A percentile compares a stretch with the other conserved stretches of the same genome.
phyloP scores from a whole-genome alignment of 2,113 vertebrate species.

The Casuarius casuarius region DNA sequence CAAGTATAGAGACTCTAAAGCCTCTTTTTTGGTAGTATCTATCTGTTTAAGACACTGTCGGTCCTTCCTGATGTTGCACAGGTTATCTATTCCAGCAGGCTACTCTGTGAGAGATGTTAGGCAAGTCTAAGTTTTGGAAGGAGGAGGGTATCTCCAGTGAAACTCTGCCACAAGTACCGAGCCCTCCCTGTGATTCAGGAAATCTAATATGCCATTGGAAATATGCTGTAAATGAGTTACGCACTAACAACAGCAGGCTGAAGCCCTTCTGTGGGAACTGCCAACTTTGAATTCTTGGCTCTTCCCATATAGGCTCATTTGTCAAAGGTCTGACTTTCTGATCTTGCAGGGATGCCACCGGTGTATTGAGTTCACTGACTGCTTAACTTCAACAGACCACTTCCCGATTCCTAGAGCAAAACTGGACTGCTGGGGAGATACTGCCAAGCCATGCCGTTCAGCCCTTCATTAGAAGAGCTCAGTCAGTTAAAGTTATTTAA shows the following conservation, averaged over 20 bases:
- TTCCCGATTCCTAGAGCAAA: neutral
- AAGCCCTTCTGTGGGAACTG: neutral
- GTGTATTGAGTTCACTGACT: neutral
- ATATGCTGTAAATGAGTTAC: neutral
- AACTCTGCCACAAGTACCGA: neutral
- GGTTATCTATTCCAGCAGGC: neutral
- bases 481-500: neutral
- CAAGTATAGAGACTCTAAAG: neutral
- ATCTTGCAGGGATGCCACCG: neutral
- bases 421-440: neutral
- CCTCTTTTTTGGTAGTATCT: rapidly evolving
- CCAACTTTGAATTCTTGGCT: neutral
- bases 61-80: neutral
- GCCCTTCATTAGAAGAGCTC: neutral
- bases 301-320: neutral
- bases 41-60: neutral
- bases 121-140: neutral
- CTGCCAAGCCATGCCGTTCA: neutral
- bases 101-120: neutral
- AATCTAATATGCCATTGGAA: neutral
- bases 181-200: neutral
- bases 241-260: neutral
- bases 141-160: neutral
- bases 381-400: neutral
- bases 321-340: neutral